A percentile compares a stretch with the other conserved stretches of the same genome.
Conservation (phyloP, 2,888 invertebrate genomes). For the Bombylius major region DNA sequence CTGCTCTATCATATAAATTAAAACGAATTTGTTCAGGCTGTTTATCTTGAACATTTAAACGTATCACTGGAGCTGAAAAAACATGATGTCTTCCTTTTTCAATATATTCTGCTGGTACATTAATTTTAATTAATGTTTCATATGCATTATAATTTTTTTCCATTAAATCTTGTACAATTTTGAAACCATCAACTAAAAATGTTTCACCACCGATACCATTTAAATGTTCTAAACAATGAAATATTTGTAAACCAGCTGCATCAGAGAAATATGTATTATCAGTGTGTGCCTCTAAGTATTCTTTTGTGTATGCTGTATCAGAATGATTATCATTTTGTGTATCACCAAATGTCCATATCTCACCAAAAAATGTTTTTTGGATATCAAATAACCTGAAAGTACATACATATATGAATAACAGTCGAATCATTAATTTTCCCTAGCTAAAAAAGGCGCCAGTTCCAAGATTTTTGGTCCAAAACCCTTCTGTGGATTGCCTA, state of each 20-base stretch:
- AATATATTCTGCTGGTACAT: constrained; percentile 51
- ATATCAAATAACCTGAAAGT: constrained; percentile 45
- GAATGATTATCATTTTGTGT: constrained; percentile 40
- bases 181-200: constrained; percentile 60
- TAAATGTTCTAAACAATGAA: constrained; percentile 44
- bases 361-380: constrained; percentile 59
- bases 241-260: constrained; percentile 53
- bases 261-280: constrained; percentile 69
- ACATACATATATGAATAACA: too few relatives aligned
- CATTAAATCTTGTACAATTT: constrained; percentile 46
- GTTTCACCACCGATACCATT: constrained; percentile 59
- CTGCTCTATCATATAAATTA: constrained; percentile 62
- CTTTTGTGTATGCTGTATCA: constrained; percentile 61
- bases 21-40: constrained; percentile 52
- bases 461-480: too few relatives aligned
- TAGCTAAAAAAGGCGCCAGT: too few relatives aligned
- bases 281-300: constrained; percentile 56
- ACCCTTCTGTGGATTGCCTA: too few relatives aligned
- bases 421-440: too few relatives aligned
- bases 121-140: constrained; percentile 42
- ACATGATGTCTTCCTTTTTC: constrained; percentile 48
- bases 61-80: constrained; percentile 46
- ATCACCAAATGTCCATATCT: constrained; percentile 55
- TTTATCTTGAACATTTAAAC: constrained; percentile 40
- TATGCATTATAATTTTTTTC: constrained; percentile 43